Conservation (phyloP, 2,888 invertebrate species). For the Drosophila barbarae region DNA sequence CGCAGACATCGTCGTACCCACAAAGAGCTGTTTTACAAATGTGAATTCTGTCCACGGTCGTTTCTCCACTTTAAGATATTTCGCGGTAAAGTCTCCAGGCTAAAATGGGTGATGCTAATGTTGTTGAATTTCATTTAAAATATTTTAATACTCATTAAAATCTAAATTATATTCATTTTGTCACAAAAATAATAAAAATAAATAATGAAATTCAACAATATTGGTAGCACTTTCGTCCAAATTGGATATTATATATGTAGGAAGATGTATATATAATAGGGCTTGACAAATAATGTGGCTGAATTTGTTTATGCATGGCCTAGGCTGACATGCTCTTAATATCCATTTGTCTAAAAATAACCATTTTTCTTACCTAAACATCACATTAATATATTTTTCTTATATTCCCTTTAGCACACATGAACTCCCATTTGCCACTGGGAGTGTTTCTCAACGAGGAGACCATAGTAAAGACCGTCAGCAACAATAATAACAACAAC, state of each 20-base stretch:
- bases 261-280: conserved; percentile 2
- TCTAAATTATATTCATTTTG: not conserved
- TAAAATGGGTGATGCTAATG: conserved; percentile 6
- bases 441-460: conserved; percentile 67
- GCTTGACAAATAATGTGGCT: conserved; percentile 3
- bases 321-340: conserved; percentile 11
- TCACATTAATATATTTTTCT: not conserved
- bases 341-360: not conserved
- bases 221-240: conserved; percentile 5
- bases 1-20: conserved; percentile 72
- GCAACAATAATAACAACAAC: not conserved
- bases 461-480: conserved; percentile 24
- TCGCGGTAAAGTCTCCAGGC: conserved; percentile 59
- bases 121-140: not conserved
- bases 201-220: not conserved
- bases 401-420: conserved; percentile 54
- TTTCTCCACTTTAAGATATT: conserved; percentile 69
- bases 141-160: not conserved
- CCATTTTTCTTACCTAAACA: not conserved
- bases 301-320: conserved; percentile 20
- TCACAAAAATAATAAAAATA: not conserved
- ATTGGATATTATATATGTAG: not conserved
- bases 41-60: conserved; percentile 62
- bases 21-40: conserved; percentile 73
- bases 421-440: conserved; percentile 67